These are phyloP conservation scores for Pitta sordida DNA, from an alignment of 2,113 vertebrate genomes.

Conservation along the genomic window DNA sequence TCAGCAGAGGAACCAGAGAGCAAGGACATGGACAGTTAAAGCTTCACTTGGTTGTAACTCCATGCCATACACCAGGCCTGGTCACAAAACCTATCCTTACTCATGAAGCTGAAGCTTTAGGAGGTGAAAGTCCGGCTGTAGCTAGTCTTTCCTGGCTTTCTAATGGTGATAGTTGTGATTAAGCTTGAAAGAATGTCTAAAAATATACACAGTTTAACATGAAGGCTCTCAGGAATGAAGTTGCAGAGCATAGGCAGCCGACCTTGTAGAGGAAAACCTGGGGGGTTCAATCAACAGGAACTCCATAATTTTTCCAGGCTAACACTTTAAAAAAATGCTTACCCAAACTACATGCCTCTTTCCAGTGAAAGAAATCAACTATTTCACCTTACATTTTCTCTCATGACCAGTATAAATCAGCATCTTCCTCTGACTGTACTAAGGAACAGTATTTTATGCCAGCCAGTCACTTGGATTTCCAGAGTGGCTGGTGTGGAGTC, in stretches of 20 bases:
- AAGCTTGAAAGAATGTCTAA: background rate
- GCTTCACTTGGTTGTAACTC: background rate
- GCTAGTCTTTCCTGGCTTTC: background rate
- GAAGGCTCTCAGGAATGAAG: background rate
- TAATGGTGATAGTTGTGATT: background rate
- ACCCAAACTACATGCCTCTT: background rate
- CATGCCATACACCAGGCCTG: background rate
- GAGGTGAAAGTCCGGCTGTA: background rate
- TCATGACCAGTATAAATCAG: background rate
- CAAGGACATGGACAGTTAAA: background rate
- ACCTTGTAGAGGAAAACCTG: background rate
- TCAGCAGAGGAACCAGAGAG: background rate
- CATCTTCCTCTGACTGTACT: background rate
- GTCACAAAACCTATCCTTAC: background rate
- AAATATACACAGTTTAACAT: background rate
- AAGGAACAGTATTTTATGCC: background rate
- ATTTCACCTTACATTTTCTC: background rate
- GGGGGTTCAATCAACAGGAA: background rate
- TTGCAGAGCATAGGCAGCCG: background rate
- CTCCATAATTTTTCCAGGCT: background rate
- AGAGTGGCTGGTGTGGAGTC: background rate
- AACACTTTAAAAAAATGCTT: background rate
- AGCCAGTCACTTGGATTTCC: background rate
- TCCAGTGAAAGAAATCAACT: background rate
- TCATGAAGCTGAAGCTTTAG: background rate